These are phyloP conservation scores for Tricholauxania praeusta DNA, from an alignment of 2,888 invertebrate species.

Conservation along the genomic window DNA sequence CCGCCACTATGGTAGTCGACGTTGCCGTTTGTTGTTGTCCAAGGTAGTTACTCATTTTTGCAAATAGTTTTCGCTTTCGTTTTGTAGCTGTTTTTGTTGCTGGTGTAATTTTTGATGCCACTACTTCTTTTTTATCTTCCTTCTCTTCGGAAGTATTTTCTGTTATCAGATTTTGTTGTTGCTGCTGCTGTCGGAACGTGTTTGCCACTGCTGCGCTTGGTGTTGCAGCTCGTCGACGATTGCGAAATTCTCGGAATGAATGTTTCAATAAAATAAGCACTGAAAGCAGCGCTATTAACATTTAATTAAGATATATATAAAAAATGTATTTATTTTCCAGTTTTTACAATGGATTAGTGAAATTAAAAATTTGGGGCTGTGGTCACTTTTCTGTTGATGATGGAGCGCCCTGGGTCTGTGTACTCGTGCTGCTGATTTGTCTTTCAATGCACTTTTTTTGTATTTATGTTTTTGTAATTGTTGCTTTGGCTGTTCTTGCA, in stretches of 20 bases:
- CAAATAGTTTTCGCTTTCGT: not conserved
- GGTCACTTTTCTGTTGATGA: too few species aligned
- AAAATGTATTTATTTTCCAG: too few species aligned
- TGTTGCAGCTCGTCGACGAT: not conserved
- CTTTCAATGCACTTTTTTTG: too few species aligned
- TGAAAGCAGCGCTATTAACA: constrained; percentile 60
- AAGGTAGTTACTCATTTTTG: constrained; percentile 30
- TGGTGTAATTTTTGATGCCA: not conserved
- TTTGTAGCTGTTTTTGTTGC: not conserved
- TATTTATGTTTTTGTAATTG: too few species aligned
- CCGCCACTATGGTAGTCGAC: not conserved
- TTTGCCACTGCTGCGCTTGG: not conserved
- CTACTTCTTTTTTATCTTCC: not conserved
- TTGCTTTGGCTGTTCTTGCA: too few species aligned
- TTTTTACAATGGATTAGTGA: too few species aligned
- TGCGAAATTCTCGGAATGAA: constrained; percentile 46
- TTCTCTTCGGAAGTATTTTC: not conserved
- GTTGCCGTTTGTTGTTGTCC: constrained; percentile 21
- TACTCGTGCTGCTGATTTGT: too few species aligned
- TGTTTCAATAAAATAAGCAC: constrained; percentile 56
- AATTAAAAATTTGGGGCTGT: too few species aligned
- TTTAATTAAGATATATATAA: constrained; percentile 46
- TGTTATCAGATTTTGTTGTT: not conserved
- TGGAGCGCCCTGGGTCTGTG: too few species aligned
- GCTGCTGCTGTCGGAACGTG: not conserved